phyloP scores from a whole-genome alignment of 2,113 vertebrate genomes.

The Bufo bufo region DNA sequence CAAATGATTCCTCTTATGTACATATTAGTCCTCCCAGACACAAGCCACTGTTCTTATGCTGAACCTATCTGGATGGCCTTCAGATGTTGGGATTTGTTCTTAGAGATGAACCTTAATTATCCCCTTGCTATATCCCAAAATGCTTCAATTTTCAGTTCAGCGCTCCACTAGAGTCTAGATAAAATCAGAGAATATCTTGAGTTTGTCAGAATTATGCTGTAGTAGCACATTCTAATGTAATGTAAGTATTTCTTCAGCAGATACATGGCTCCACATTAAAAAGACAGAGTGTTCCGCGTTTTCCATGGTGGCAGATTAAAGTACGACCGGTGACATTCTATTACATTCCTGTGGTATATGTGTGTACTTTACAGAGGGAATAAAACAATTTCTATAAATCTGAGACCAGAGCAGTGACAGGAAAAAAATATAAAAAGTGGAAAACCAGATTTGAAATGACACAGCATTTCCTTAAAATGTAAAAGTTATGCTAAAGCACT shows the following conservation, averaged over 20 bases:
- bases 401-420: neutral
- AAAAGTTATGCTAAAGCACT: neutral
- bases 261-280: neutral
- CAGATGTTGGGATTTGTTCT: neutral
- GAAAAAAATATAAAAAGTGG: neutral
- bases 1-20: too few relatives aligned
- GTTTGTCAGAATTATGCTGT: neutral
- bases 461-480: neutral
- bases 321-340: neutral
- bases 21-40: neutral
- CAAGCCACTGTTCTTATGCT: neutral
- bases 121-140: neutral
- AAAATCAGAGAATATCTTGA: neutral
- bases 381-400: neutral
- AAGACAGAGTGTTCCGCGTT: neutral
- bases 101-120: neutral
- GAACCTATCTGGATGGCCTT: neutral
- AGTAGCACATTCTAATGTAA: neutral
- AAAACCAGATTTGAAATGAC: neutral
- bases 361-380: neutral
- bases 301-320: neutral
- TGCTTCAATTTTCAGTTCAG: neutral
- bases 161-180: neutral
- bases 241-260: neutral
- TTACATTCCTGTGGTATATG: neutral